Evolutionary conservation across 30 jellyfish, hydroid and myxozoan species (phyloP).

Genomic region (Hydractinia symbiolongicarpus): DNA sequence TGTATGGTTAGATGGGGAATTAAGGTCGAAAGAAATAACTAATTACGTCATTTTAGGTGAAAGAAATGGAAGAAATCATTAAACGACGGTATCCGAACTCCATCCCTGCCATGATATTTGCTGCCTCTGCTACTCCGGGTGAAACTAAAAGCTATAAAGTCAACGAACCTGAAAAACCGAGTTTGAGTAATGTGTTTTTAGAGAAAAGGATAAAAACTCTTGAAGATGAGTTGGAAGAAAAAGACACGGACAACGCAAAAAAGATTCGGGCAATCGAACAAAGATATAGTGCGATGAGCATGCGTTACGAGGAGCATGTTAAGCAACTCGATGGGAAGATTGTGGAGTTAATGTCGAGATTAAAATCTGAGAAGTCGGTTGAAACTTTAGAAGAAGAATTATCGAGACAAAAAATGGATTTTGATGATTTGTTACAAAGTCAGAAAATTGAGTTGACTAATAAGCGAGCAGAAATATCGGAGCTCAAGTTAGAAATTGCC

Average conservation of each 20-base stretch:
- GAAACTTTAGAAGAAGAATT: neutral
- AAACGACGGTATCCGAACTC: conserved; percentile 55
- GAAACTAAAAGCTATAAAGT: neutral
- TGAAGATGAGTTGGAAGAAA: conserved; percentile 57
- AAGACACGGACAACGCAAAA: conserved; percentile 39
- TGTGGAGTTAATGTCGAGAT: neutral
- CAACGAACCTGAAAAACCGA: conserved; percentile 8
- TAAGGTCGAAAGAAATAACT: too few species aligned
- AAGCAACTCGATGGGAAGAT: conserved; percentile 29
- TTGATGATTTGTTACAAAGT: neutral
- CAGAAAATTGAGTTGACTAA: neutral
- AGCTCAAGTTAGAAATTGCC: neutral
- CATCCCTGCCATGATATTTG: conserved; percentile 42
- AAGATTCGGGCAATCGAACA: conserved; percentile 43
- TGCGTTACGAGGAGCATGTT: conserved; percentile 46
- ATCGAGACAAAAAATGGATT: neutral
- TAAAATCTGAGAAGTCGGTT: conserved; percentile 4
- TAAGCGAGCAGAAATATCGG: neutral
- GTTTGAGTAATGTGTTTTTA: conserved; percentile 18
- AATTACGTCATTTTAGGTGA: conserved; percentile 22
- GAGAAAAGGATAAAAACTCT: conserved; percentile 42
- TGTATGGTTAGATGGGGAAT: too few species aligned
- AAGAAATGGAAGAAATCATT: conserved; percentile 69
- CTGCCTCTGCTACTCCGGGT: conserved; percentile 24
- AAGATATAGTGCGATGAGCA: conserved; percentile 42